These are phyloP conservation scores for Agrilus mali DNA, from an alignment of 2,888 invertebrate genomes.

Conservation along the genomic window DNA sequence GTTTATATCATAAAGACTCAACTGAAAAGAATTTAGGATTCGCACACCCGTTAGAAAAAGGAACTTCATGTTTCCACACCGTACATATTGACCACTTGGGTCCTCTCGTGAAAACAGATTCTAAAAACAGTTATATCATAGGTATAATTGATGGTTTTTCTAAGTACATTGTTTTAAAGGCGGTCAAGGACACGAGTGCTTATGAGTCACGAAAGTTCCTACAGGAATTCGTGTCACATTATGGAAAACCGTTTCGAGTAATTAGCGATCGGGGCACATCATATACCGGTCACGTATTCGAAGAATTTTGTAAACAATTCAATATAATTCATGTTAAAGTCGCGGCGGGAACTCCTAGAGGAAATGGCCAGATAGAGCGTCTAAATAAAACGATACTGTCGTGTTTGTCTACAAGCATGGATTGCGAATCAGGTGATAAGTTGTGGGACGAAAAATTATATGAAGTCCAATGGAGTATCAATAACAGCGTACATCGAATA, in stretches of 20 bases:
- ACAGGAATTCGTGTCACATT: conserved; percentile 6
- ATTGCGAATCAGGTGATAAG: conserved; percentile 1
- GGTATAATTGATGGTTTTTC: conserved; percentile 18
- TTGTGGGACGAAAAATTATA: conserved; percentile 1
- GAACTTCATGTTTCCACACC: conserved; percentile 16
- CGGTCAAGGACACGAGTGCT: no score
- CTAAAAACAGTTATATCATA: conserved; percentile 14
- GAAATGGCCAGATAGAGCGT: conserved; percentile 9
- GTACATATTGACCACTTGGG: conserved; percentile 22
- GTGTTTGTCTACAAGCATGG: neutral
- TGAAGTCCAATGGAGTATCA: conserved; percentile 3
- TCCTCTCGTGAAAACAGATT: conserved; percentile 12
- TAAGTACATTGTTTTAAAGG: conserved; percentile 13
- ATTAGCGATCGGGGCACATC: conserved; percentile 9
- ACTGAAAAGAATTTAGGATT: conserved; percentile 15
- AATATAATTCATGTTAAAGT: conserved; percentile 9
- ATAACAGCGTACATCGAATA: conserved; percentile 1
- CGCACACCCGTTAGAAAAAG: conserved; percentile 24
- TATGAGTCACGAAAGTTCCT: neutral
- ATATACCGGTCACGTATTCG: conserved; percentile 5
- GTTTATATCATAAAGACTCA: conserved; percentile 16
- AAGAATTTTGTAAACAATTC: conserved; percentile 3
- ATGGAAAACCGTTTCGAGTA: conserved; percentile 6
- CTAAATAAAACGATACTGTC: conserved; percentile 5
- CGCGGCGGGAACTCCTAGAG: conserved; percentile 9